Base-by-base conservation (phyloP, 2,888 invertebrate species). In the Andrena marginata region DNA sequence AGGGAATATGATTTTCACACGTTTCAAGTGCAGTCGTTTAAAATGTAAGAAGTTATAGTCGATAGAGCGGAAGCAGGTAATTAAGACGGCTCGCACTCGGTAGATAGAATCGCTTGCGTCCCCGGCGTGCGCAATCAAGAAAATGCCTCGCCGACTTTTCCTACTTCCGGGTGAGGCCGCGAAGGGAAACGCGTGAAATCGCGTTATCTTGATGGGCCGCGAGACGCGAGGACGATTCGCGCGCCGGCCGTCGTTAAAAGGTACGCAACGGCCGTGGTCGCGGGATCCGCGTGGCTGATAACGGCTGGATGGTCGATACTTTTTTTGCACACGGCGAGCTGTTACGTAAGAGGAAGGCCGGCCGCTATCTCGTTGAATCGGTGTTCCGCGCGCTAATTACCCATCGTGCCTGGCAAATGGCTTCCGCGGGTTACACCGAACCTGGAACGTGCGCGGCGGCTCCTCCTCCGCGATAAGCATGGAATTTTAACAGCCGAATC, bases 361-460 rank as follows among this genome's bases (percentile, higher is more conserved):
- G 68, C 60, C 67, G 84, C 76, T 86, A 87, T 84, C 85, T 80
- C 82, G 77, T 42, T 78, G 89, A 88, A 92, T 92, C 93, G 90
- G 89, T 88, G 91, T 89, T 90, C 91, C 91, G 90, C 91, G 91
- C 91, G 91, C 91, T 93, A 93, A 93, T 93, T 93, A 93, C 89
- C 89, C 90, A 92, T 91, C 90, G 90, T 89, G 86, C 89, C 90
- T 91, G 92, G 92, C 91, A 92, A 93, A 92, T 92, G 90, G 90
- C 91, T 93, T 93, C 92, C 92, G 92, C 89, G 90, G 88, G 81
- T 87, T 84, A 83, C 85, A 67, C 69, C 77, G 71, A 77, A 77
- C 74, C 77, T 76, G 65, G 79, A 85, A 77, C 87, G 77, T 60
- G 87, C 74, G 56, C 77, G 29, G 16, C 16, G 49, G 35, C 63